Conservation (phyloP, 2,888 invertebrate genomes). For the Elysia crispata region DNA sequence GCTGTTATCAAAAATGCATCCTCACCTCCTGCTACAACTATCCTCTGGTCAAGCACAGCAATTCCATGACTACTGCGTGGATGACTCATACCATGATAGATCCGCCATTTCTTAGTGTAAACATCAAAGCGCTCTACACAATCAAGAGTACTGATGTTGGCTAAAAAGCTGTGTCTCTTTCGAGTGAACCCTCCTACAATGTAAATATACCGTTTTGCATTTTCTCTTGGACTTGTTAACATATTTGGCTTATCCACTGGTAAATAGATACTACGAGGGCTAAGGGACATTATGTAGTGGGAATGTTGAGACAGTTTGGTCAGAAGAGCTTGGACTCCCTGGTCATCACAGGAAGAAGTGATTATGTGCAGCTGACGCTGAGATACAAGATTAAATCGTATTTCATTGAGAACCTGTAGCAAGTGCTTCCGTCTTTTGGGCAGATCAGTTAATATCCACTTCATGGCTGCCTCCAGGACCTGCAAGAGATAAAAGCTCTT, state of each 20-base stretch:
- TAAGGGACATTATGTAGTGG: constrained; percentile 61
- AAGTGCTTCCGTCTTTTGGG: constrained; percentile 85
- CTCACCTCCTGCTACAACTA: constrained; percentile 94
- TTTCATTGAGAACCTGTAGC: constrained; percentile 36
- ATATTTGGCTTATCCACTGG: constrained; percentile 48
- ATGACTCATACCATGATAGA: constrained; percentile 84
- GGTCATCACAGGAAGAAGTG: constrained; percentile 83
- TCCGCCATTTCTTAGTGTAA: constrained; percentile 69
- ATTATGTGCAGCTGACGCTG: constrained; percentile 34
- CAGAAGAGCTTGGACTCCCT: constrained; percentile 87
- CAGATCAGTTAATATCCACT: constrained; percentile 91
- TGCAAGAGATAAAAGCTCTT: neutral
- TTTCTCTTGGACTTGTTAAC: constrained; percentile 84
- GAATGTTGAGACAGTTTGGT: constrained; percentile 77
- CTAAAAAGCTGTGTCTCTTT: constrained; percentile 32
- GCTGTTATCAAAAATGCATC: constrained; percentile 88
- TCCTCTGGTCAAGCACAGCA: constrained; percentile 88
- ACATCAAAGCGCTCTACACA: constrained; percentile 86
- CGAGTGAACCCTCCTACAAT: constrained; percentile 93
- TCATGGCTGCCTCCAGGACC: constrained; percentile 87
- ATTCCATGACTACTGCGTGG: constrained; percentile 93
- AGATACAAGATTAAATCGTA: constrained; percentile 44
- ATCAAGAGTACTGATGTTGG: constrained; percentile 82
- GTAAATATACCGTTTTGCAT: constrained; percentile 91
- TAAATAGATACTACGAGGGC: constrained; percentile 36